Evolutionary conservation across 2,797 vertebrate genomes (phyloP).

Genomic region (Tapera naevia): DNA sequence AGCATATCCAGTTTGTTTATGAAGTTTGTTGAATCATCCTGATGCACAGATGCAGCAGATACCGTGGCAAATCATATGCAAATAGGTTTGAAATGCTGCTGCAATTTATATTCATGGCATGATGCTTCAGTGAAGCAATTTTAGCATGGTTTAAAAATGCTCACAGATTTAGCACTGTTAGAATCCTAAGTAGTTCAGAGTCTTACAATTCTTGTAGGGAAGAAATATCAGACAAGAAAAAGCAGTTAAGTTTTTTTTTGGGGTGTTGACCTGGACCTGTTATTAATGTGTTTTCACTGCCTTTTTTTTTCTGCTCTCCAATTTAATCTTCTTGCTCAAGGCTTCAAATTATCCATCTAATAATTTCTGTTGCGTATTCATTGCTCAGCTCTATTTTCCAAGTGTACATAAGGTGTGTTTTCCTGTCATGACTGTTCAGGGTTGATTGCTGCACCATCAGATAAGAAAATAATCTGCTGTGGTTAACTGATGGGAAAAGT

Average conservation of each 20-base stretch:
- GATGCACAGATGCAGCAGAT: slow-evolving; percentile 17
- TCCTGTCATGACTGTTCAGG: slow-evolving; percentile 9
- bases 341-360: slow-evolving; percentile 28
- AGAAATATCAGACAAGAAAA: not conserved
- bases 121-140: slow-evolving; percentile 11
- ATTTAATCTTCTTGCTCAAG: not conserved
- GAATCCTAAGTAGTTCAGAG: not conserved
- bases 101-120: not conserved
- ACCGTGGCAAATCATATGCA: slow-evolving; percentile 18
- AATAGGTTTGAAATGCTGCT: slow-evolving; percentile 8
- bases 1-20: slow-evolving; percentile 1
- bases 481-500: slow-evolving; percentile 21
- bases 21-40: slow-evolving; percentile 8
- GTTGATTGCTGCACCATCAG: slow-evolving; percentile 40
- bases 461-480: slow-evolving; percentile 40
- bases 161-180: not conserved
- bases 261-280: not conserved
- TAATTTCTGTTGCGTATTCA: not conserved
- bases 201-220: not conserved
- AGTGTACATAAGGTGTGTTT: not conserved
- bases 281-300: not conserved
- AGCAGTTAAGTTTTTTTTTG: not conserved
- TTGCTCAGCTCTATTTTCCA: slow-evolving; percentile 29
- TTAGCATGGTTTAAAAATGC: not conserved
- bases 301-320: not conserved